Percentiles rank a stretch among this genome's conserved stretches.
Evolutionary conservation across 2,797 vertebrate genomes (phyloP).

Genomic region (Hapalemur alaotrensis): DNA sequence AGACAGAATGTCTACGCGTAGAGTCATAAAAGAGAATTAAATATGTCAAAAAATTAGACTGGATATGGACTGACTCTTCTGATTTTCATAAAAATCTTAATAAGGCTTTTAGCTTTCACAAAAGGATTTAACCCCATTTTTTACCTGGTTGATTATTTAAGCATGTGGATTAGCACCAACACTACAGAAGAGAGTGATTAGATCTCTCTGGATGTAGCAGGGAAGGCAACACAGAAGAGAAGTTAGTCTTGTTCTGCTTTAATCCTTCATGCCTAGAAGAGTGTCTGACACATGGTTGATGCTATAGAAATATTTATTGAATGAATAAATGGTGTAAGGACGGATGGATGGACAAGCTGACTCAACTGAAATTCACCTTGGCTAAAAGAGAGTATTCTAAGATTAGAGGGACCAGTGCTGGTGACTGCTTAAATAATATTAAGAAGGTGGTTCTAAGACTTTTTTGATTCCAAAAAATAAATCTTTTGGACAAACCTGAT

Average conservation of each 20-base stretch:
- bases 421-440: background rate
- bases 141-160: slow-evolving; percentile 21
- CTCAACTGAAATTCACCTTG: background rate
- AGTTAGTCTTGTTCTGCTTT: background rate
- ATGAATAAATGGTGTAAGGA: background rate
- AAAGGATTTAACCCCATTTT: slow-evolving; percentile 24
- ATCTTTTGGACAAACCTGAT: background rate
- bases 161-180: background rate
- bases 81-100: background rate
- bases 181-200: background rate
- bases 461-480: background rate
- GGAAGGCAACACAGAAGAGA: background rate
- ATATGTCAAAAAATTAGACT: background rate
- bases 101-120: background rate
- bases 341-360: background rate
- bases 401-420: background rate
- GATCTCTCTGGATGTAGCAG: background rate
- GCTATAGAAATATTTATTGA: background rate
- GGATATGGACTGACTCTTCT: background rate
- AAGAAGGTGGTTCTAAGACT: background rate
- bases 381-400: background rate
- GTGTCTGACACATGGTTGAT: background rate
- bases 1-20: background rate
- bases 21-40: background rate
- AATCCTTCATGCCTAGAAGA: background rate